Evolutionary conservation across 2,797 vertebrate species (phyloP).

Genomic region (Phrynocephalus guinanensis): DNA sequence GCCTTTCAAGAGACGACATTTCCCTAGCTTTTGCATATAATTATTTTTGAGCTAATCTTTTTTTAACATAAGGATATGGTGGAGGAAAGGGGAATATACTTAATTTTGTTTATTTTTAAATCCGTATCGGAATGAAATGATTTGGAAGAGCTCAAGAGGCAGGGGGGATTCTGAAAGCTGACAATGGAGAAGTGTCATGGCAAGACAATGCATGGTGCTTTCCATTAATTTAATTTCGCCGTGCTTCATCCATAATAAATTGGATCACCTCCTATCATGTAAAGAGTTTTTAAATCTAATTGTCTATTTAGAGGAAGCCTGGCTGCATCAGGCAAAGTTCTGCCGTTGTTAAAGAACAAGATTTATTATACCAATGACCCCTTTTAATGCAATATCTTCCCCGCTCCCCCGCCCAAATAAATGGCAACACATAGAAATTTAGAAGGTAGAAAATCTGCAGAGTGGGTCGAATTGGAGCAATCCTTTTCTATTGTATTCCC

Average conservation of each 20-base stretch:
- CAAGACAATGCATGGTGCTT: constrained; percentile 14
- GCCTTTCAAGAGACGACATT: neutral
- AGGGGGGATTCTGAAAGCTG: neutral
- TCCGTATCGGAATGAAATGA: neutral
- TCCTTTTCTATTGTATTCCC: neutral
- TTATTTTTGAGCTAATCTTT: neutral
- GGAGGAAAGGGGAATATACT: neutral
- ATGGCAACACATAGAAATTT: neutral
- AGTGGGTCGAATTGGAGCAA: neutral
- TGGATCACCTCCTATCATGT: constrained; percentile 12
- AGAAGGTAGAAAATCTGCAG: neutral
- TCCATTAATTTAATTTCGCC: constrained; percentile 7
- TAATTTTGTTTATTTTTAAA: neutral
- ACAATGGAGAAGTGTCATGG: constrained; percentile 2
- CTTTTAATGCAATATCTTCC: constrained; percentile 1
- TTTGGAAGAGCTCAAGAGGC: constrained; percentile 21
- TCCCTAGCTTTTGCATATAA: neutral
- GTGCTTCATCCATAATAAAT: constrained; percentile 20
- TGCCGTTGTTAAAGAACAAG: neutral
- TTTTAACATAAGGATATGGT: neutral
- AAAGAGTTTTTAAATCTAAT: constrained; percentile 28
- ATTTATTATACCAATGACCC: constrained; percentile 9
- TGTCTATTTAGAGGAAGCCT: constrained; percentile 5
- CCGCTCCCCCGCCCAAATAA: neutral
- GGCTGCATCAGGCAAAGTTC: neutral